Evolutionary conservation across 1,140 invertebrate species (phyloP).

Genomic region (Brachionus rubens): DNA sequence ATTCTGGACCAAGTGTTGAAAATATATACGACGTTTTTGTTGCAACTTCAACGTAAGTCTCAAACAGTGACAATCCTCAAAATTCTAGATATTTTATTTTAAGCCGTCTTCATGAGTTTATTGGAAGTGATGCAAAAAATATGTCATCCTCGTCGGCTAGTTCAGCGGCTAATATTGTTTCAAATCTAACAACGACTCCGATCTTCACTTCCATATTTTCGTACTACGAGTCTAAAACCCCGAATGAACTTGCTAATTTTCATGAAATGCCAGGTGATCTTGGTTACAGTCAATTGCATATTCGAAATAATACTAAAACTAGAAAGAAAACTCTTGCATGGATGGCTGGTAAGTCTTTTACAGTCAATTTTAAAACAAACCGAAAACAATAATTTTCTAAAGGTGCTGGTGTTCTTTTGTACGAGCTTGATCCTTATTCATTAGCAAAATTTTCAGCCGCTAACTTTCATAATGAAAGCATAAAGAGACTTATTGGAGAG

Average conservation of each 20-base stretch:
- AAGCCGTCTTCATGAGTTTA: conserved; percentile 40
- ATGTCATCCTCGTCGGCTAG: background rate
- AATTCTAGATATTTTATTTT: background rate
- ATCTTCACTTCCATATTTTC: conserved; percentile 43
- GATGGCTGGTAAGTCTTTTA: conserved; percentile 66
- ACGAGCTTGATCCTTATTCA: background rate
- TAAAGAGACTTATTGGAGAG: conserved; percentile 27
- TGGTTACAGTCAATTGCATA: conserved; percentile 74
- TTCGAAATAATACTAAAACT: conserved; percentile 70
- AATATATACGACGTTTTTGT: conserved; percentile 71
- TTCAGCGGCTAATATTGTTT: conserved; percentile 17
- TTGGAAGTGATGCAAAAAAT: conserved; percentile 42
- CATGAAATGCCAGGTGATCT: conserved; percentile 73
- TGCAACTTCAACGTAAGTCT: conserved; percentile 68
- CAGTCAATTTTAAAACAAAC: background rate
- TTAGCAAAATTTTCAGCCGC: conserved; percentile 37
- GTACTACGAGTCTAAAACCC: conserved; percentile 22
- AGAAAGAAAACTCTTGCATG: conserved; percentile 76
- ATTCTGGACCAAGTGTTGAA: conserved; percentile 67
- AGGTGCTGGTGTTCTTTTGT: conserved; percentile 55
- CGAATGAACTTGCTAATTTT: conserved; percentile 63
- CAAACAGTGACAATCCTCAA: conserved; percentile 64
- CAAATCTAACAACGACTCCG: conserved; percentile 3
- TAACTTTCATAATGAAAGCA: conserved; percentile 24
- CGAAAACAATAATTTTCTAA: conserved; percentile 47